Percentiles rank a stretch among this genome's conserved stretches.
Evolutionary conservation across 2,797 vertebrate species (phyloP).

Genomic region (Enoplosus armatus): DNA sequence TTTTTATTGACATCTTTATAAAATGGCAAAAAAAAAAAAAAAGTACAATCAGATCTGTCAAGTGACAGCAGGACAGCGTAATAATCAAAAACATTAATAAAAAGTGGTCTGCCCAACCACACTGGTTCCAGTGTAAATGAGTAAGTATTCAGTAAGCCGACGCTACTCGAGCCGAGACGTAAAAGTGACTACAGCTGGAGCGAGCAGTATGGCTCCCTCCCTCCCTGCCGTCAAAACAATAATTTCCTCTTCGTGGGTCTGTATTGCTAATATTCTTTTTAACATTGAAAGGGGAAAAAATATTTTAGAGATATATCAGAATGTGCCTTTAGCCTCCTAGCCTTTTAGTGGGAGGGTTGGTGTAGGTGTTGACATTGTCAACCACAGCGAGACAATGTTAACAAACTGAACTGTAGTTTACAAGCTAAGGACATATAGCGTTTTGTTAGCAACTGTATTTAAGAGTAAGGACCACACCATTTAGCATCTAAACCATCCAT

Average conservation of each 20-base stretch:
- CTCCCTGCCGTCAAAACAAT: not conserved
- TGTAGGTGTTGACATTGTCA: not conserved
- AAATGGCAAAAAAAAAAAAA: constrained; percentile 45
- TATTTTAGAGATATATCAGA: not conserved
- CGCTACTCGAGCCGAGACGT: not conserved
- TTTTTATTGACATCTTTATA: constrained; percentile 59
- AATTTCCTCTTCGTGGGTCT: constrained; percentile 1
- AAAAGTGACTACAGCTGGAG: constrained; percentile 16
- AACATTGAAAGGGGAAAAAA: no score
- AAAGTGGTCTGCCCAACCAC: not conserved
- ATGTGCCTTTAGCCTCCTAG: not conserved
- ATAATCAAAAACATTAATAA: constrained; percentile 2
- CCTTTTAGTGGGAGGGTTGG: no score
- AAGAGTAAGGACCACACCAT: not conserved
- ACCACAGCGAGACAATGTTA: not conserved
- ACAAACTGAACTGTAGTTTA: not conserved
- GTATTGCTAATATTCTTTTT: not conserved
- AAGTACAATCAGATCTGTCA: constrained; percentile 57
- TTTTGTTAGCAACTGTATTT: not conserved
- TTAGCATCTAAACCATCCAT: not conserved
- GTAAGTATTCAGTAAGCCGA: not conserved
- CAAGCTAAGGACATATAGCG: not conserved
- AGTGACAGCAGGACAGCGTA: constrained; percentile 19
- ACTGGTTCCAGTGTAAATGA: constrained; percentile 17
- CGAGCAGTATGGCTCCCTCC: not conserved